Evolutionary conservation across 1,140 invertebrate genomes (phyloP), one percentile per base, ranked within the genome.

Genomic region (Drosophila guanche): DNA sequence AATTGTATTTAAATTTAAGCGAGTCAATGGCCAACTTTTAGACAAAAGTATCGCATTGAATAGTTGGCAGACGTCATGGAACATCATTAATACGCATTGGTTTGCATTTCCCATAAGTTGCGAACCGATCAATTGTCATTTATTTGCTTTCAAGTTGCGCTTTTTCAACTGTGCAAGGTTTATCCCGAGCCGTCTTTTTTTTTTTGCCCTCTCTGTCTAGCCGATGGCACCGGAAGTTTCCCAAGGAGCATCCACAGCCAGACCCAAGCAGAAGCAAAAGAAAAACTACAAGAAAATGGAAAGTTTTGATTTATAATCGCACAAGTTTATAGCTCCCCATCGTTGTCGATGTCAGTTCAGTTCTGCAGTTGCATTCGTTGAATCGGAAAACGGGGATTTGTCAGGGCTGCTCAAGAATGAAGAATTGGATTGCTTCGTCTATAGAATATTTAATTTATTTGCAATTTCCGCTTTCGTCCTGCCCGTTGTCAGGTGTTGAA

Each of bases 291-390:
- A 66, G 68, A 85, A 85, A 79, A 73, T 80, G 61, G 67, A 86
- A 85, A 80, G 81, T 85, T 85, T 80, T 85, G 72, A 86, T 79
- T 80, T 85, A 76, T 76, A 85, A 76, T 66, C 79, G 79, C 27
- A 70, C 67, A 84, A 83, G 56, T 79, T 83, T 84, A 56, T 48
- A 81, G 74, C 69, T 83, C 62, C 68, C 66, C 61, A 37, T 29
- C 27, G 33, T 4, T 37, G 33, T 37, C 33, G 1, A 4, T 37
- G 29, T 81, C 73, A 48, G 68, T 67, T 67, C 68, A 67, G 67
- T 33, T 56, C 45, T 42, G 63, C 40, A 20, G 50, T 51, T 61
- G 54, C 47, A 74, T 54, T 68, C 12, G 14, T 29, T 46, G 59
- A 54, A 29, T 41, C 56, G 51, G 33, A 41, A 47, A 37, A 10